These are phyloP conservation scores for Squalus acanthias DNA, from an alignment of 2,797 vertebrate genomes.

Conservation along the genomic window DNA sequence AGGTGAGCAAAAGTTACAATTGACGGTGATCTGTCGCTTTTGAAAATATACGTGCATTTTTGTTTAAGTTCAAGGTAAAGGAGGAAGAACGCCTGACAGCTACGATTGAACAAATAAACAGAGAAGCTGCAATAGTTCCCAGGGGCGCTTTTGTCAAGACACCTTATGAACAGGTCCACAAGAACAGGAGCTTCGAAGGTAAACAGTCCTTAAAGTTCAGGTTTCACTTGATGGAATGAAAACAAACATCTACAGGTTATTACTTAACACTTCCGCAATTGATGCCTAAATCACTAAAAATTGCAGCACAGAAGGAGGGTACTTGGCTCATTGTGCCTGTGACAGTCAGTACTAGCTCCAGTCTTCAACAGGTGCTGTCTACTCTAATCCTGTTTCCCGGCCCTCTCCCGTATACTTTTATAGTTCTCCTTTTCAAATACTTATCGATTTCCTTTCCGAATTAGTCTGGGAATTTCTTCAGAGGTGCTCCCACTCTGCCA, in stretches of 20 bases:
- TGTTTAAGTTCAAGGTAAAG: constrained; percentile 62
- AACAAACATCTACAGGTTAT: background rate
- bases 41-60: background rate
- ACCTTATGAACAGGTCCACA: constrained; percentile 63
- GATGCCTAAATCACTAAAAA: background rate
- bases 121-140: constrained; percentile 73
- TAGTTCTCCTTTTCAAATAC: too few relatives aligned
- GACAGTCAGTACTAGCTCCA: too few relatives aligned
- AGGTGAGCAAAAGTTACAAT: background rate
- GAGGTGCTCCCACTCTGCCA: too few relatives aligned
- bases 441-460: too few relatives aligned
- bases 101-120: constrained; percentile 72
- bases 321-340: background rate
- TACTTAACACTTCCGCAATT: background rate
- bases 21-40: background rate
- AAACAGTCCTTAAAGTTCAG: constrained; percentile 42
- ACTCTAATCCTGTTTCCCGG: too few relatives aligned
- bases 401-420: too few relatives aligned
- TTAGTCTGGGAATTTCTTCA: too few relatives aligned
- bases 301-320: background rate
- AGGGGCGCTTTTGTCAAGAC: constrained; percentile 76
- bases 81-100: constrained; percentile 78
- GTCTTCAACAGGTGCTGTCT: too few relatives aligned
- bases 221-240: background rate
- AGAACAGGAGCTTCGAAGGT: constrained; percentile 85